phyloP scores from a whole-genome alignment of 2,113 vertebrate genomes.

The Pyxicephalus adspersus region DNA sequence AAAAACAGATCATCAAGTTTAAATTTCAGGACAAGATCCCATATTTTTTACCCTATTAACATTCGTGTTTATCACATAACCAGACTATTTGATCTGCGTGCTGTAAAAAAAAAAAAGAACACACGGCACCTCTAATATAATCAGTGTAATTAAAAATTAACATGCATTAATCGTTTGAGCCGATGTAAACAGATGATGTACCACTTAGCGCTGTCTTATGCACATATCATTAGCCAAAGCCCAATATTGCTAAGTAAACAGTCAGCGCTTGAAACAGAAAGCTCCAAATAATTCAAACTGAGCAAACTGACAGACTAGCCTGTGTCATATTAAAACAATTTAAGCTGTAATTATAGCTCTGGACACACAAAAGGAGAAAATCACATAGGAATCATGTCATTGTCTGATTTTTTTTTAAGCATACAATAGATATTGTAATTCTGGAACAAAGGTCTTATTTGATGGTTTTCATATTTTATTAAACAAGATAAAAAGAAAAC shows the following conservation, averaged over 20 bases:
- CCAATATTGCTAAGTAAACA: slow-evolving; percentile 83
- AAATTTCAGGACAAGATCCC: not conserved
- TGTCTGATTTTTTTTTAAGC: slow-evolving; percentile 71
- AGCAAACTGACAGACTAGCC: slow-evolving; percentile 70
- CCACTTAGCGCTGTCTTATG: slow-evolving; percentile 91
- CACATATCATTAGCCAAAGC: slow-evolving; percentile 87
- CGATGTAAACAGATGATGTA: slow-evolving; percentile 95
- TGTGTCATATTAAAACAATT: slow-evolving; percentile 70
- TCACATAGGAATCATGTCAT: slow-evolving; percentile 68
- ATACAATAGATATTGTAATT: slow-evolving; percentile 55
- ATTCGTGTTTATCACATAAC: slow-evolving; percentile 8
- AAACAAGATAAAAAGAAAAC: slow-evolving; percentile 39
- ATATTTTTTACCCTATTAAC: not conserved
- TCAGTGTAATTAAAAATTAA: slow-evolving; percentile 98
- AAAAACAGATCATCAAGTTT: not conserved
- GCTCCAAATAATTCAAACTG: slow-evolving; percentile 76
- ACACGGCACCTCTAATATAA: slow-evolving; percentile 89
- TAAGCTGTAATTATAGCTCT: slow-evolving; percentile 67
- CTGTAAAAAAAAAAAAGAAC: slow-evolving; percentile 74
- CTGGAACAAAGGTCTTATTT: slow-evolving; percentile 49
- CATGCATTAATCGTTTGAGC: slow-evolving; percentile 96
- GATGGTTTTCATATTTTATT: slow-evolving; percentile 45
- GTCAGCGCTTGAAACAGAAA: slow-evolving; percentile 76
- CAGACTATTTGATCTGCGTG: slow-evolving; percentile 10
- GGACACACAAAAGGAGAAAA: slow-evolving; percentile 69